Conservation (phyloP, 2,888 invertebrate species). For the Sinhomidia bicolor region DNA sequence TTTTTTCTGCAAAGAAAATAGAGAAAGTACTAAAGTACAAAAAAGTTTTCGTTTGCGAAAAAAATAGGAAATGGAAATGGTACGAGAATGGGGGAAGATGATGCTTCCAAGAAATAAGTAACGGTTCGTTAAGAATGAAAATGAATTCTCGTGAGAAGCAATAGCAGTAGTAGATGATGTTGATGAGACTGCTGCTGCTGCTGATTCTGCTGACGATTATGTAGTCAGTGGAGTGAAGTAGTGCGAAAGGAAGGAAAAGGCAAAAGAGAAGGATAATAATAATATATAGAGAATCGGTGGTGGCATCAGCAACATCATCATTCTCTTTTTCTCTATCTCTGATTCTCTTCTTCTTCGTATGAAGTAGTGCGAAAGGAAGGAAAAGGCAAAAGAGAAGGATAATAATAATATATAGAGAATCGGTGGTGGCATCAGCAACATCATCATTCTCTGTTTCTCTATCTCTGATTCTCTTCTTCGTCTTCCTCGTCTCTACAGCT, state of each 20-base stretch:
- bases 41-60: neutral
- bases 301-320: neutral
- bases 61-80: neutral
- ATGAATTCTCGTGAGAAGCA: constrained; percentile 46
- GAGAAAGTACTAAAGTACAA: neutral
- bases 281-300: too few species aligned
- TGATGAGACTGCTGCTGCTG: neutral
- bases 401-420: too few species aligned
- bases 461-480: constrained; percentile 22
- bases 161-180: too few species aligned
- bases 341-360: constrained; percentile 7
- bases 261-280: too few species aligned
- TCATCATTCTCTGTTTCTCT: constrained; percentile 30
- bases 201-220: constrained; percentile 48
- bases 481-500: too few species aligned
- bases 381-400: too few species aligned
- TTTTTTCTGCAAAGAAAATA: constrained; percentile 11
- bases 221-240: constrained; percentile 34
- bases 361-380: constrained; percentile 27
- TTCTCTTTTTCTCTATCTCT: neutral
- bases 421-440: neutral
- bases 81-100: neutral
- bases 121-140: constrained; percentile 61
- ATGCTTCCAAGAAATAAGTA: constrained; percentile 40
- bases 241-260: constrained; percentile 42